Evolutionary conservation across 92 coral and sea anemone genomes (phyloP).

Genomic region (Heteractis magnifica): DNA sequence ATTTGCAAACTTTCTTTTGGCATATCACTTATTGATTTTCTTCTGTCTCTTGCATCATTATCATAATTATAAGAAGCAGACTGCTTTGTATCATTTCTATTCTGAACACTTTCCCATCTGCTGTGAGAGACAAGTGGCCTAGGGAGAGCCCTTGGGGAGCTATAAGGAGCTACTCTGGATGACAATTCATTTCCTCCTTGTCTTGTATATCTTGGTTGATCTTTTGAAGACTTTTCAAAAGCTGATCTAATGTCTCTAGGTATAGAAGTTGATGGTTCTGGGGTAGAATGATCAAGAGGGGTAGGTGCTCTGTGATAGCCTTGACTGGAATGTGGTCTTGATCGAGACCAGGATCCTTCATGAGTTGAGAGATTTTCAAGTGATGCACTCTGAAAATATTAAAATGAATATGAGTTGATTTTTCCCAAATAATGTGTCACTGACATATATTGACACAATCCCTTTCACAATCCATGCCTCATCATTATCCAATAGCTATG

Average conservation of each 20-base stretch:
- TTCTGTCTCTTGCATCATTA: conserved; percentile 5
- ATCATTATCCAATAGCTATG: no score
- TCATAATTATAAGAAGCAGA: not conserved
- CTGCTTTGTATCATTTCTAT: not conserved
- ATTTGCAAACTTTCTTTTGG: not conserved
- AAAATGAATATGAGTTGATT: not conserved
- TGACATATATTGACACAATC: no score
- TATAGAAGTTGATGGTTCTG: conserved; percentile 25
- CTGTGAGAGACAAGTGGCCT: conserved; percentile 34
- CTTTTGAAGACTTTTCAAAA: not conserved
- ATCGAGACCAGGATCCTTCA: not conserved
- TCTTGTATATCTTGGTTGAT: conserved; percentile 14
- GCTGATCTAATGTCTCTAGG: conserved; percentile 37
- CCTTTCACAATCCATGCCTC: no score
- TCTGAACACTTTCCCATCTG: conserved; percentile 36
- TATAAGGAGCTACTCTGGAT: not conserved
- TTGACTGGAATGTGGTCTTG: conserved; percentile 40
- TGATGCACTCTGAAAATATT: conserved; percentile 27
- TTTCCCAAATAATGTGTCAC: no score
- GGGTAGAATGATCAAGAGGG: conserved; percentile 32
- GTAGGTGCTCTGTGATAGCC: conserved; percentile 7
- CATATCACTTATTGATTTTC: not conserved
- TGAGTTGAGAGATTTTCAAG: conserved; percentile 38
- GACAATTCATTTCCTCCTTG: not conserved
- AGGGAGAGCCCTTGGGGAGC: conserved; percentile 26